phyloP scores from a whole-genome alignment of 2,888 invertebrate genomes.

The Lasioglossum marginatum region DNA sequence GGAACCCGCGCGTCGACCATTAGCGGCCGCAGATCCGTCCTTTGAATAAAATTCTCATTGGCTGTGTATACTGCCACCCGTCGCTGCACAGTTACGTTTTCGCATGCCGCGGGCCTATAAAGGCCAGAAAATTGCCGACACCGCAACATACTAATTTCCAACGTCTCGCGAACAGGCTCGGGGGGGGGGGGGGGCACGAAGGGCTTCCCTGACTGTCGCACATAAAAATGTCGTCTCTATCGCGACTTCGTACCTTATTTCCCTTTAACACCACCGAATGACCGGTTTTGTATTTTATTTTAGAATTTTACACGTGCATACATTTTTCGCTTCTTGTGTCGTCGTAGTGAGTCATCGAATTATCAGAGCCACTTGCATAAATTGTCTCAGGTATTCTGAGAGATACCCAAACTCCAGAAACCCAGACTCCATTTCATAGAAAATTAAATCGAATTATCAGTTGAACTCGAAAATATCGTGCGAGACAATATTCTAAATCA shows the following conservation, averaged over 20 bases:
- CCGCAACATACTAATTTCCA: slow-evolving; percentile 56
- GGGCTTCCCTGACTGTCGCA: slow-evolving; percentile 38
- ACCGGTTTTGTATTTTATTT: not conserved
- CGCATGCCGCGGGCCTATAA: slow-evolving; percentile 65
- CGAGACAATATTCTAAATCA: not conserved
- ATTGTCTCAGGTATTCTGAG: not conserved
- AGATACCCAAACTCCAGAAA: not conserved
- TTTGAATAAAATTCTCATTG: slow-evolving; percentile 67
- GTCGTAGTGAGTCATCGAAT: not conserved
- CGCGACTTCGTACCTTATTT: not conserved
- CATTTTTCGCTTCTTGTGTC: not conserved
- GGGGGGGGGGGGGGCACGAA: not conserved
- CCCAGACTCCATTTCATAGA: not conserved
- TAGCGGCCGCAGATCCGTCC: slow-evolving; percentile 45
- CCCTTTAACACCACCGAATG: not conserved
- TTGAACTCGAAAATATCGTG: not conserved
- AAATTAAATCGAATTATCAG: not conserved
- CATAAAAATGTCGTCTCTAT: slow-evolving; percentile 41
- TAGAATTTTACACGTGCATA: not conserved
- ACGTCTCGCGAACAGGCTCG: slow-evolving; percentile 43
- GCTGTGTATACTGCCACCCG: slow-evolving; percentile 6
- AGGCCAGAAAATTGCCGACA: slow-evolving; percentile 63
- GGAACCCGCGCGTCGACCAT: slow-evolving; percentile 29
- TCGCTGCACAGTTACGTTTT: slow-evolving; percentile 33
- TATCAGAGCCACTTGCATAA: not conserved